Conservation (phyloP, 1,140 invertebrate species). For the Penaeus vannamei region DNA sequence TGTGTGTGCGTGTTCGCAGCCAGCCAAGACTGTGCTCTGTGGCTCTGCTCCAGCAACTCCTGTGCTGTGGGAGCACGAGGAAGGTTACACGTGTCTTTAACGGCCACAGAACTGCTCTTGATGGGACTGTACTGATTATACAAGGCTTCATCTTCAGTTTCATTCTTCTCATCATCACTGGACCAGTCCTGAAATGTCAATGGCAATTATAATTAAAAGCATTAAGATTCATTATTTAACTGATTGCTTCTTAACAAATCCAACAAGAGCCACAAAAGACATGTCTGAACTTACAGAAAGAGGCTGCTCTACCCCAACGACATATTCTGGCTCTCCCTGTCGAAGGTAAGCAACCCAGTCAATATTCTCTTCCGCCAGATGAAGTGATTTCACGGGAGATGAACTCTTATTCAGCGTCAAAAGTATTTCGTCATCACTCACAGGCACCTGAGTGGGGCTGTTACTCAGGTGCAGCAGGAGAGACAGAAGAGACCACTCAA, state of each 20-base stretch:
- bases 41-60: conserved; percentile 44
- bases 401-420: background rate
- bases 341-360: conserved; percentile 46
- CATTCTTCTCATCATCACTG: conserved; percentile 33
- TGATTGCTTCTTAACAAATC: too few species aligned
- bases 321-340: conserved; percentile 37
- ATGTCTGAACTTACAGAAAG: conserved; percentile 41
- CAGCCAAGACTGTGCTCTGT: conserved; percentile 53
- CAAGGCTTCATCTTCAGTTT: background rate
- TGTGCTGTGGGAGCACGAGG: too few species aligned
- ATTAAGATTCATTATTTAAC: too few species aligned
- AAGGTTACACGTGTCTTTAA: too few species aligned
- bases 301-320: conserved; percentile 49
- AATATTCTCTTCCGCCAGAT: conserved; percentile 24
- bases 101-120: too few species aligned
- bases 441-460: conserved; percentile 56
- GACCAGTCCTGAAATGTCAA: conserved; percentile 52
- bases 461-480: conserved; percentile 54
- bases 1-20: conserved; percentile 41
- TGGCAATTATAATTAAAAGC: too few species aligned
- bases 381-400: background rate
- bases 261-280: background rate
- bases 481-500: conserved; percentile 58
- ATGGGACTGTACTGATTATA: too few species aligned
- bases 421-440: background rate